Base-by-base conservation (phyloP, 2,888 invertebrate species). In the Archips crataeganus region DNA sequence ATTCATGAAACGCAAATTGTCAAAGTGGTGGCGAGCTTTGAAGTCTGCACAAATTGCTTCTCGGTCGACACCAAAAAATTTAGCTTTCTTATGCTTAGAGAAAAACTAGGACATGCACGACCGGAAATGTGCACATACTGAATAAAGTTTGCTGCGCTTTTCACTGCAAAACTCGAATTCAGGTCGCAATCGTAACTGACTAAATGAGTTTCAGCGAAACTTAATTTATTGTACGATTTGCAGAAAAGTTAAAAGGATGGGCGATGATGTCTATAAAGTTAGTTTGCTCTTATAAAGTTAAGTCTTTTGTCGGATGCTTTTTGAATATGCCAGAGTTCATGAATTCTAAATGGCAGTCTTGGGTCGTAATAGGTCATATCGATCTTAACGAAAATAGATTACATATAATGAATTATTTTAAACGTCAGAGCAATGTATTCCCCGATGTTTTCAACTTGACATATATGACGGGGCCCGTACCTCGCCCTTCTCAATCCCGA, bases 1-100 rank as follows among this genome's bases (percentile, higher is more conserved):
- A 79, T 80, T 79, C 77, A 80, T 79, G 78, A 79, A 80, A 82
- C 75, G 78, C 68, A 84, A 84, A 85, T 84, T 84, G 81, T 81
- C 82, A 82, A 83, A 83, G 81, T 78, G 76, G 77, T 75, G 75
- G 70, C 59, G 65, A 74, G 77, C 83, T 84, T 84, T 84, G 81
- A 83, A 80, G 79, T 79, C 65, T 42, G 75, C 74, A 77, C 75
- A 79, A 83, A 81, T 83, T 81, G 78, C 72, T 77, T 79, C 64
- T 13, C 64, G 42, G 62, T 51, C 42, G 61, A 59, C 23, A 39
- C 75, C 77, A 36, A 36, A 75, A 76, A 79, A 78, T 75, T 67
- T 75, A 11, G 13, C 61, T 57, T 10, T 72, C 57, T 71, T 11
- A 54, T 36, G 47, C 15, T 6, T 15, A 66, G 45, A 61, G n/a